Evolutionary conservation across 2,113 vertebrate species (phyloP).

Genomic region (Actinemys pallida): DNA sequence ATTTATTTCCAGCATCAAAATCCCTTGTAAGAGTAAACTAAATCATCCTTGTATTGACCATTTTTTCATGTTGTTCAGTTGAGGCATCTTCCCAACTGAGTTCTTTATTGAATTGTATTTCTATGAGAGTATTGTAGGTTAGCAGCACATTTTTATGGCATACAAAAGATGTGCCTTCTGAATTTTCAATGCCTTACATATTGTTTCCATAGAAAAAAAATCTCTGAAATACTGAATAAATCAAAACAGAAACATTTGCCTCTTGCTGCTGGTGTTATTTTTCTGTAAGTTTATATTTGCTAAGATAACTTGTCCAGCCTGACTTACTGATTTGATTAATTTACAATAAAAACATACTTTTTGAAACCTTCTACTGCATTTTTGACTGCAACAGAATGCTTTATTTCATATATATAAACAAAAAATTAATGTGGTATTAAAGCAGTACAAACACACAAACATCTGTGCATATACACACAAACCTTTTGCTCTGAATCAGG

Average conservation of each 20-base stretch:
- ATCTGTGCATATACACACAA: background rate
- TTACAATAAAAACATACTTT: conserved; percentile 67
- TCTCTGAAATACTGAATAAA: conserved; percentile 88
- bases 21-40: conserved; percentile 83
- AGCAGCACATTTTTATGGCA: conserved; percentile 86
- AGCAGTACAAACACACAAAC: conserved; percentile 32
- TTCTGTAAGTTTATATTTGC: conserved; percentile 72
- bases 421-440: conserved; percentile 67
- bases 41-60: conserved; percentile 88
- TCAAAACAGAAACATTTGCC: conserved; percentile 84
- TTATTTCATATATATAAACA: conserved; percentile 69
- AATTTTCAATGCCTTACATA: conserved; percentile 86
- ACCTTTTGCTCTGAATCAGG: conserved; percentile 45
- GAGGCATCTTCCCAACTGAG: conserved; percentile 88
- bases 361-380: conserved; percentile 64
- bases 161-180: conserved; percentile 89
- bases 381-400: conserved; percentile 53
- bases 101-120: conserved; percentile 91
- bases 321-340: conserved; percentile 78
- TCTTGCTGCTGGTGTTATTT: conserved; percentile 73
- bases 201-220: conserved; percentile 85
- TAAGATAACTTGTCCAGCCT: conserved; percentile 66
- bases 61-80: conserved; percentile 81
- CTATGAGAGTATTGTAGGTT: conserved; percentile 90
- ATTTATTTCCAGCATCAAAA: conserved; percentile 84